Evolutionary conservation across 2,113 vertebrate genomes (phyloP).

Genomic region (Aptenodytes forsteri): DNA sequence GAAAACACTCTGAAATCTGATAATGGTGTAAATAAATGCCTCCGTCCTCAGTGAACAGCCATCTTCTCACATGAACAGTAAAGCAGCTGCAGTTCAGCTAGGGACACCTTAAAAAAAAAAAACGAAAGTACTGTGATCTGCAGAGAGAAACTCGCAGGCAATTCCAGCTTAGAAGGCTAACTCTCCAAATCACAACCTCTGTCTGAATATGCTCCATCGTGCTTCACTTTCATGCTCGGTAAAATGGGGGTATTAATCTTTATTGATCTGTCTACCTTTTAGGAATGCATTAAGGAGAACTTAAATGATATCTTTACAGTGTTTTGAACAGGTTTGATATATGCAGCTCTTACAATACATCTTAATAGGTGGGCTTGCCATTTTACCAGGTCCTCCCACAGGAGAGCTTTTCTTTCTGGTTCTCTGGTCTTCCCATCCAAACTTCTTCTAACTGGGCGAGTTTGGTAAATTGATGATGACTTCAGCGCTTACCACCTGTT

Average conservation of each 20-base stretch:
- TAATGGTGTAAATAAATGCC: not conserved
- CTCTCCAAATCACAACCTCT: not conserved
- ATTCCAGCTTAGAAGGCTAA: not conserved
- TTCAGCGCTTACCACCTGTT: not conserved
- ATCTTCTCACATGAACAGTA: not conserved
- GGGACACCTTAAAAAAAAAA: not conserved
- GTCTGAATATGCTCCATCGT: not conserved
- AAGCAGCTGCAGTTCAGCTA: not conserved
- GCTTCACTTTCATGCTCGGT: not conserved
- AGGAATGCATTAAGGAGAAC: constrained; percentile 1
- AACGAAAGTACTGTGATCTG: not conserved
- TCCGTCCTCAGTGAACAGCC: not conserved
- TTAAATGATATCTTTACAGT: constrained; percentile 1
- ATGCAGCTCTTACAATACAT: not conserved
- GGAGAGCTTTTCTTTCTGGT: not conserved
- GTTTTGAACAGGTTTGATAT: not conserved
- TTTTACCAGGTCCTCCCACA: not conserved
- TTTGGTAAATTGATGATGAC: not conserved
- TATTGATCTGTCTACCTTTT: constrained; percentile 18
- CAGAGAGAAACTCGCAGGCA: not conserved
- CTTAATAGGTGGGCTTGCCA: not conserved
- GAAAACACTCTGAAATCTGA: not conserved
- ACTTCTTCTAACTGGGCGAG: not conserved
- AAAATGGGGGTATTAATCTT: constrained; percentile 4
- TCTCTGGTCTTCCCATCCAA: not conserved